Evolutionary conservation across 1,140 invertebrate genomes (phyloP).

Genomic region (Bombus waltoni): DNA sequence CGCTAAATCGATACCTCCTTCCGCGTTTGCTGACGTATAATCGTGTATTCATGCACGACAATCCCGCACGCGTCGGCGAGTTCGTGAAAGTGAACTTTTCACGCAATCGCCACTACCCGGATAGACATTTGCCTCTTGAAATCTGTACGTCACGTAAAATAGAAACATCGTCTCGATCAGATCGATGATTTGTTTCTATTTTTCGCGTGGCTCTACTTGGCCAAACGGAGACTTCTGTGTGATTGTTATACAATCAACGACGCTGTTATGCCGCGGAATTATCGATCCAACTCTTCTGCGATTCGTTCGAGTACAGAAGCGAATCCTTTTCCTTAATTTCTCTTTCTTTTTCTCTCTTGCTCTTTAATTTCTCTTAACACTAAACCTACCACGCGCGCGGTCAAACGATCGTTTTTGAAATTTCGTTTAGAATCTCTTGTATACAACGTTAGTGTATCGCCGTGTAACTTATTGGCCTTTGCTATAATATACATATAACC

Average conservation of each 20-base stretch:
- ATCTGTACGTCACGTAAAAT: background rate
- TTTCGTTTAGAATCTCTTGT: too few relatives aligned
- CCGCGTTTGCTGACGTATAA: background rate
- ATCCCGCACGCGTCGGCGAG: too few relatives aligned
- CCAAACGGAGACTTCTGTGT: slow-evolving; percentile 6
- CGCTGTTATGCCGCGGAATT: background rate
- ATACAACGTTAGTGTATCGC: too few relatives aligned
- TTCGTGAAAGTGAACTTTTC: slow-evolving; percentile 22
- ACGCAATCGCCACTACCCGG: background rate
- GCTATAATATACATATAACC: too few relatives aligned
- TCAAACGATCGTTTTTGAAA: too few relatives aligned
- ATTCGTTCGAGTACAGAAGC: too few relatives aligned
- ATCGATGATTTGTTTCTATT: slow-evolving; percentile 13
- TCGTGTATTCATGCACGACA: background rate
- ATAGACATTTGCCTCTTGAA: background rate
- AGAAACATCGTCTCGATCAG: background rate
- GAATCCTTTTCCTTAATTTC: background rate
- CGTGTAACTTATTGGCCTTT: too few relatives aligned
- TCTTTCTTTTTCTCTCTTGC: too few relatives aligned
- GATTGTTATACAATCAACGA: background rate
- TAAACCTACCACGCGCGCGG: too few relatives aligned
- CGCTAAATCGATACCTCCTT: background rate
- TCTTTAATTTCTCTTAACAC: too few relatives aligned
- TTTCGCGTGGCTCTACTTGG: background rate
- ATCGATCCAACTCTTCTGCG: background rate